Evolutionary conservation across 2,888 invertebrate species (phyloP), one percentile per base, ranked within the genome.

Genomic region (Atethmia centrago): DNA sequence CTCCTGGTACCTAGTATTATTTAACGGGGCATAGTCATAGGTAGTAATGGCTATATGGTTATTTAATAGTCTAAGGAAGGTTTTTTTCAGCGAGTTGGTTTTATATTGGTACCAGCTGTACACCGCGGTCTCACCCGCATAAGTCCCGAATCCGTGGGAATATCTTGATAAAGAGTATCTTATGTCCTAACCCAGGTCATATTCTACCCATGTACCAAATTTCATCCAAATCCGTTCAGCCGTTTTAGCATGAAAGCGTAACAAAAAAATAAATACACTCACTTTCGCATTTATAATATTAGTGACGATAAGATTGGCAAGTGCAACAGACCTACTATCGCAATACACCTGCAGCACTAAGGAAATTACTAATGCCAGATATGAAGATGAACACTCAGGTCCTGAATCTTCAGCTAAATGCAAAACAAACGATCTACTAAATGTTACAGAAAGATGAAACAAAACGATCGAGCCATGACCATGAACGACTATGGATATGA

Each of bases 1-100:
- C 86, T 72, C 83, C 82, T 84, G 40, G 75, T 84, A 78, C 68
- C 9, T 62, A 10, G 12, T 69, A 21, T 45, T 70, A 59, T 53
- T 59, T 62, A 51, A 61, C 61, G 28, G 10, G 10, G 0, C 28
- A 47, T 45, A 40, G 19, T 45, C 25, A 8, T 21, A 40, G 21
- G 28, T 76, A 67, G 16, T 9, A 31, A 25, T 42, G 19, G 21
- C 5, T 12, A 10, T 12, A 10, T 28, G 31, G 28, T 62, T 65
- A 1, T 28, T 19, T 19, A 3, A 55, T 31, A 31, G 9, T 56
- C 1, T 28, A 56, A 9, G 56, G 56, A 31, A 19, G 28, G 28
- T 3, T 55, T 12, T 55, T 28, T 55, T 16, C 53, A 25, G 14
- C 3, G 2, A 25, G 2, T 25, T 53, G 14, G 25, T 53, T 25